Conservation (phyloP, 1,140 invertebrate genomes). For the Pseudoatta argentina region DNA sequence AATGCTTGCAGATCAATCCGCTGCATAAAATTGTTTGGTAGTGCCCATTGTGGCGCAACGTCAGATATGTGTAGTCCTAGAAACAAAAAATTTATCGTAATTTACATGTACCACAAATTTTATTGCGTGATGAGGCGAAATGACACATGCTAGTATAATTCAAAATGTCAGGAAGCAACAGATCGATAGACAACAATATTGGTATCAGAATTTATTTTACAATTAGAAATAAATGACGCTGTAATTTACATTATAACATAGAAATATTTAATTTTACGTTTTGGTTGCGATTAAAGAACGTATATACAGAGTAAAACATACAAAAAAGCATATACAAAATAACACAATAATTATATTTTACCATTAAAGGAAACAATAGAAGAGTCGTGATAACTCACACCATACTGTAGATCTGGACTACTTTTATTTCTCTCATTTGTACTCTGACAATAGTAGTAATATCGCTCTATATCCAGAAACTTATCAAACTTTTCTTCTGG, state of each 20-base stretch:
- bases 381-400: slow-evolving; percentile 72
- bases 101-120: not conserved
- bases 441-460: slow-evolving; percentile 76
- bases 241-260: slow-evolving; percentile 6
- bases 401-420: slow-evolving; percentile 72
- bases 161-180: slow-evolving; percentile 14
- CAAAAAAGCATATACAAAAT: not conserved
- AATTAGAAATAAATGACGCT: not conserved
- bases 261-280: not conserved
- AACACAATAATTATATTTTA: slow-evolving; percentile 66
- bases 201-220: slow-evolving; percentile 36
- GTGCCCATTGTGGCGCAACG: slow-evolving; percentile 83
- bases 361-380: slow-evolving; percentile 78
- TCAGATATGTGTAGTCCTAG: slow-evolving; percentile 79
- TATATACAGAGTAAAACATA: not conserved
- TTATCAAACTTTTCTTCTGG: slow-evolving; percentile 81
- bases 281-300: not conserved
- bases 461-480: slow-evolving; percentile 34
- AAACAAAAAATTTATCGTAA: slow-evolving; percentile 59
- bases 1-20: slow-evolving; percentile 77
- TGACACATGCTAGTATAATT: not conserved
- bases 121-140: not conserved
- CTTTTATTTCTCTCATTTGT: slow-evolving; percentile 61
- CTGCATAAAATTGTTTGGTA: slow-evolving; percentile 76
- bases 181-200: not conserved